Percentiles rank a stretch among this genome's conserved stretches.
Conservation (phyloP, 2,888 invertebrate species). For the Notodonta dromedarius region DNA sequence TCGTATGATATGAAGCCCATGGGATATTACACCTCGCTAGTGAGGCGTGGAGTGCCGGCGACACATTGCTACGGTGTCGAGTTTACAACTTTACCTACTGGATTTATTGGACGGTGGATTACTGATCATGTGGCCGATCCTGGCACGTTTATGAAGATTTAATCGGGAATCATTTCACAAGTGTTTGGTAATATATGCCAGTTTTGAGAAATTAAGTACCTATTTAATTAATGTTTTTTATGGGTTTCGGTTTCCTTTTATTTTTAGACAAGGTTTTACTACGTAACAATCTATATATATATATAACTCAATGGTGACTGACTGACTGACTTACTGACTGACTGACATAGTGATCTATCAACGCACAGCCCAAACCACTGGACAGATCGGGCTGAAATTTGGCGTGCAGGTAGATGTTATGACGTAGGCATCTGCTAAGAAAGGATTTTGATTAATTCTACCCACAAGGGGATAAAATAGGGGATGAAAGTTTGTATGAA, state of each 20-base stretch:
- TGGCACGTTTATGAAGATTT: background rate
- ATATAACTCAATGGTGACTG: too few relatives aligned
- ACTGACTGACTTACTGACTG: too few relatives aligned
- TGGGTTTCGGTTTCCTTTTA: background rate
- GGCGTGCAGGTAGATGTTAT: too few relatives aligned
- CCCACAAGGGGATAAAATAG: too few relatives aligned
- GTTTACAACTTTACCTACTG: conserved; percentile 1
- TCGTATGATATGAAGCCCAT: conserved; percentile 1
- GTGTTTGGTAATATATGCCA: background rate
- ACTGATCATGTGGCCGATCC: background rate
- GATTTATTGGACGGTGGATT: background rate
- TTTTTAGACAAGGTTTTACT: too few relatives aligned
- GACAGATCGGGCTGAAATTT: too few relatives aligned
- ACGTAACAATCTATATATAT: too few relatives aligned
- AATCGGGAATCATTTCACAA: background rate
- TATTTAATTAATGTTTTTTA: background rate
- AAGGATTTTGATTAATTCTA: too few relatives aligned
- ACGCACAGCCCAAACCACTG: too few relatives aligned
- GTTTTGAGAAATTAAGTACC: background rate
- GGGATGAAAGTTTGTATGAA: too few relatives aligned
- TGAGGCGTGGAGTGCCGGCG: background rate
- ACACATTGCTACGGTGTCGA: background rate
- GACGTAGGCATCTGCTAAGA: too few relatives aligned
- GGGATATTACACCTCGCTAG: conserved; percentile 12
- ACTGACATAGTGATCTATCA: too few relatives aligned